A percentile compares a stretch with the other conserved stretches of the same genome.
These are phyloP conservation scores for Helarctos malayanus DNA, from an alignment of 2,797 vertebrate genomes.

Conservation along the genomic window DNA sequence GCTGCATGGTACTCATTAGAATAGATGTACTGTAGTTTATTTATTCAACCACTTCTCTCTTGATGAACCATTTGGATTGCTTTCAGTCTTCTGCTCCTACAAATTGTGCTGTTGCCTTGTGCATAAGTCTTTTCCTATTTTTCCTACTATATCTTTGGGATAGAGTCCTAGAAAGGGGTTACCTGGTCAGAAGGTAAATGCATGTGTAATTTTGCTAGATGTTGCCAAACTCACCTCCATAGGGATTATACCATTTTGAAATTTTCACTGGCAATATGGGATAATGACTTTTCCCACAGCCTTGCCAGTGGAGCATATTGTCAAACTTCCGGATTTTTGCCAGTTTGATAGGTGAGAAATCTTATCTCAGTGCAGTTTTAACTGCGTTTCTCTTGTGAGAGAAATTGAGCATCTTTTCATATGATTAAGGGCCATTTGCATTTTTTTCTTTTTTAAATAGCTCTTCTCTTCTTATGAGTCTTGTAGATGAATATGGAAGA, in stretches of 20 bases:
- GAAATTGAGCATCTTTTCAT: constrained; percentile 69
- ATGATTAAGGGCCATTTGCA: constrained; percentile 66
- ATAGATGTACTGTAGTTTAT: not conserved
- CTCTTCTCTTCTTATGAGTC: constrained; percentile 60
- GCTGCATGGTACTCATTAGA: not conserved
- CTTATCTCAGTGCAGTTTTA: constrained; percentile 56
- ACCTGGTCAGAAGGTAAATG: constrained; percentile 33
- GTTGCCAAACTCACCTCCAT: constrained; percentile 6
- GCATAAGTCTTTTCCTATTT: constrained; percentile 19
- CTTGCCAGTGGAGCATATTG: not conserved
- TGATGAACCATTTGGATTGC: not conserved
- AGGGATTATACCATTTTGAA: not conserved
- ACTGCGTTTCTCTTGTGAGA: constrained; percentile 69
- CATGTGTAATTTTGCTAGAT: constrained; percentile 4
- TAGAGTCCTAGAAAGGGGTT: constrained; percentile 14
- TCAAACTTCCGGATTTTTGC: constrained; percentile 23
- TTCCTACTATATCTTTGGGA: constrained; percentile 10
- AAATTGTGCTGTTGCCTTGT: not conserved
- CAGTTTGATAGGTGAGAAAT: constrained; percentile 59
- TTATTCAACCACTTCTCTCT: not conserved
- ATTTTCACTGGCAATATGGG: not conserved
- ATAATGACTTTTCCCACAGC: not conserved
- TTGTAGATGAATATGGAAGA: constrained; percentile 56
- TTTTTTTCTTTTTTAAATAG: constrained; percentile 67
- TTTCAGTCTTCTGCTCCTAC: constrained; percentile 28